These are phyloP conservation scores for Eremophila alpestris DNA, from an alignment of 2,797 vertebrate species.

Conservation along the genomic window DNA sequence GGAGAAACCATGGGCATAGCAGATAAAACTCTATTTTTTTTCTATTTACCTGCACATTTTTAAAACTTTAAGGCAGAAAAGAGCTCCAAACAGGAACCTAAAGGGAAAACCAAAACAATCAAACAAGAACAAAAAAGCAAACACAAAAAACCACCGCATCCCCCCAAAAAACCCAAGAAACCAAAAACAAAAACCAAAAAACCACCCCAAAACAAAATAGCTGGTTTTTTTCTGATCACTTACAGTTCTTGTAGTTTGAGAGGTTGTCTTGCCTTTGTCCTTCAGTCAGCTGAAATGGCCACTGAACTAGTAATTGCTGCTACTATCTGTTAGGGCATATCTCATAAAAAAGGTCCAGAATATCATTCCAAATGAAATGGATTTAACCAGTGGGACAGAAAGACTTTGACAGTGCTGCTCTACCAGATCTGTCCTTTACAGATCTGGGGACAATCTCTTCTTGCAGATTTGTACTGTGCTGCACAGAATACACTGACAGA, in stretches of 20 bases:
- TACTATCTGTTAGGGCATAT: background rate
- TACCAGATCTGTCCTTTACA: background rate
- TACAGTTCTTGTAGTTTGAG: background rate
- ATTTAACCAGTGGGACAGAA: background rate
- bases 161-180: too few relatives aligned
- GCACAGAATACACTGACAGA: background rate
- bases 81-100: background rate
- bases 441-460: background rate
- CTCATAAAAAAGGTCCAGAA: background rate
- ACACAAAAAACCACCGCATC: too few relatives aligned
- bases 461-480: background rate
- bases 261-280: background rate
- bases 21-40: background rate
- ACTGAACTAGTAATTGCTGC: background rate
- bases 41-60: background rate
- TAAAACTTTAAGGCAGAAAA: background rate
- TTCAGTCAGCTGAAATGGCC: background rate
- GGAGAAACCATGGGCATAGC: background rate
- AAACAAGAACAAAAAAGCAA: background rate
- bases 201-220: background rate
- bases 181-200: too few relatives aligned
- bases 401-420: background rate
- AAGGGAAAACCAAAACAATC: background rate
- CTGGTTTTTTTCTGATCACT: background rate
- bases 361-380: background rate